Evolutionary conservation across 2,113 vertebrate genomes (phyloP).

Genomic region (Mixornis gularis): DNA sequence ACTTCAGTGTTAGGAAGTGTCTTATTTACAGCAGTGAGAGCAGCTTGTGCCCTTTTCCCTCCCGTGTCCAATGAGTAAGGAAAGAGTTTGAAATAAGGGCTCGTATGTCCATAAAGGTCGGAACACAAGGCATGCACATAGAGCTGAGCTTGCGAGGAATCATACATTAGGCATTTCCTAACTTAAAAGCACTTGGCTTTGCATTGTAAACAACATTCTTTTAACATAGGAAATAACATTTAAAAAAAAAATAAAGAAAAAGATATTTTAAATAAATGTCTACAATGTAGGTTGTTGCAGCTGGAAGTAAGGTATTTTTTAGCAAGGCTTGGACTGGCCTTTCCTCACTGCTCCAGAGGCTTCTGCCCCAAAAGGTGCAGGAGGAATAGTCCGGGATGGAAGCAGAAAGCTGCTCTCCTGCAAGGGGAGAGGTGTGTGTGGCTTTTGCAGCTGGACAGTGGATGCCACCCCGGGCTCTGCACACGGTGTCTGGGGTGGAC

Average conservation of each 20-base stretch:
- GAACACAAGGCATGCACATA: neutral
- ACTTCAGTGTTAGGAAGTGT: slow-evolving; percentile 29
- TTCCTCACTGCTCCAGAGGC: neutral
- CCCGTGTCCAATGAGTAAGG: neutral
- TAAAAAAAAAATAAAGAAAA: neutral
- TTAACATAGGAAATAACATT: slow-evolving; percentile 9
- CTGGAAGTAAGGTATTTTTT: neutral
- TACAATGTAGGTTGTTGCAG: neutral
- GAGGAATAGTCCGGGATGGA: neutral
- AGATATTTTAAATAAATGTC: slow-evolving; percentile 3
- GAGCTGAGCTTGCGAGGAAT: neutral
- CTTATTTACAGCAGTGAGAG: slow-evolving; percentile 24
- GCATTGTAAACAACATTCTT: slow-evolving; percentile 53
- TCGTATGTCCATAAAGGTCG: neutral
- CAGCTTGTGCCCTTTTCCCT: neutral
- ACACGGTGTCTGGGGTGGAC: neutral
- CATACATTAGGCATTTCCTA: slow-evolving; percentile 58
- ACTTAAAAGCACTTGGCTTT: slow-evolving; percentile 58
- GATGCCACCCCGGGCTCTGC: neutral
- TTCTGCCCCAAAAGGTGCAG: neutral
- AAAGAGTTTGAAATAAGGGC: neutral
- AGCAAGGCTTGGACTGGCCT: neutral
- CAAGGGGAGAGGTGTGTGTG: neutral
- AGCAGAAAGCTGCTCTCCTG: neutral
- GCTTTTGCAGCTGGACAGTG: neutral